Base-by-base conservation (phyloP, 2,797 vertebrate species). In the Myotis pilosus region DNA sequence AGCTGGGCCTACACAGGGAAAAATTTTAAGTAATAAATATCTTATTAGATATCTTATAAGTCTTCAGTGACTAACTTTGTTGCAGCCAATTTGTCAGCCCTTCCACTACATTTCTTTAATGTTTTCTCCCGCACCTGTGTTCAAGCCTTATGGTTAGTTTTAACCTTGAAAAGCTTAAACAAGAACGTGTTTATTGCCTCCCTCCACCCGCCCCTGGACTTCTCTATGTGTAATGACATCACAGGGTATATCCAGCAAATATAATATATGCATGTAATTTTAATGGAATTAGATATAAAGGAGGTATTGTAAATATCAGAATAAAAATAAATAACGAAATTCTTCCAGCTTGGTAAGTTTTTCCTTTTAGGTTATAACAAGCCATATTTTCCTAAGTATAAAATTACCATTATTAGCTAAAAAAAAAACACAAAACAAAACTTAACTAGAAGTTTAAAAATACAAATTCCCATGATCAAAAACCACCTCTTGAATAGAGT, bases 101-200 rank as follows among this genome's bases (percentile, higher is more conserved):
- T 96, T 93, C 93, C 30, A 81, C 81, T 78, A 13, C 33, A 68
- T 12, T 62, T 87, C 0, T 0, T 79, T 88, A 89, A 47, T 95
- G 22, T 17, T 94, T 82, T 81, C 76, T 85, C 47, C 91, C 91
- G 17, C 55, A 25, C 87, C 81, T 96, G 9, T 95, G 79, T 96
- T 96, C 83, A 87, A 92, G 79, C 74, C 68, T 95, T 92, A 92
- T 96, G 89, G 41, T 85, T 7, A 78, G 7, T 68, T 94, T 96
- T 95, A 96, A 96, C 92, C 95, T 97, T 97, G 95, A 92, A 85
- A 51, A 88, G 19, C 78, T n/a, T 88, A 55, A 79, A 83, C 28
- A 95, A 94, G 66, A 94, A 86, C 12, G 66, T 80, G 28, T 86
- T 84, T 94, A 38, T 36, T 47, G 36, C 17, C 3, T 1, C 38